A percentile compares a stretch with the other conserved stretches of the same genome.
These are phyloP conservation scores for Hirudo medicinalis DNA, from an alignment of 1,140 invertebrate genomes.

Conservation along the genomic window DNA sequence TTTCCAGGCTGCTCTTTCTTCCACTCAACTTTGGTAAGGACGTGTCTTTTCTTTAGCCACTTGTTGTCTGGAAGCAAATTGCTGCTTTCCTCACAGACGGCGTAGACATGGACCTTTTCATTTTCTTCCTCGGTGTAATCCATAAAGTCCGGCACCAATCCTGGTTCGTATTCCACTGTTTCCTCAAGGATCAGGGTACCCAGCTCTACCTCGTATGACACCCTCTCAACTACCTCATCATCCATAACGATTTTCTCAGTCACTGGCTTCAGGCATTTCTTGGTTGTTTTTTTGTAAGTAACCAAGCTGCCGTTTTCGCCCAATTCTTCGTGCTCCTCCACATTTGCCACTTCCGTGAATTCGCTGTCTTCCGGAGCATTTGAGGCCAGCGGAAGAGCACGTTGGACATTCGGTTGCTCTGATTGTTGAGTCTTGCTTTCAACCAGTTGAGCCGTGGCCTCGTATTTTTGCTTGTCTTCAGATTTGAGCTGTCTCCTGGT, in stretches of 20 bases:
- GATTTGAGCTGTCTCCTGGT: background rate
- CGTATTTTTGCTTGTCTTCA: background rate
- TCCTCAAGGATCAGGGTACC: background rate
- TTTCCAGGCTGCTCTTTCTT: too few relatives aligned
- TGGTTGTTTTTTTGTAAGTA: background rate
- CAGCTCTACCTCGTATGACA: background rate
- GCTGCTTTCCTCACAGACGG: constrained; percentile 15
- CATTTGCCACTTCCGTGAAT: background rate
- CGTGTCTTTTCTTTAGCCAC: constrained; percentile 15
- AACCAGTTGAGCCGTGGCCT: background rate
- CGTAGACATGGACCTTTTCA: constrained; percentile 16
- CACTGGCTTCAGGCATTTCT: background rate
- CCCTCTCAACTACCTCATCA: background rate
- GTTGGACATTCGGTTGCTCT: background rate
- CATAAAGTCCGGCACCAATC: background rate
- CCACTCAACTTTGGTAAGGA: too few relatives aligned
- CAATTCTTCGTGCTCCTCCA: constrained; percentile 18
- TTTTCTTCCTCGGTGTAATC: background rate
- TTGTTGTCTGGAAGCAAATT: constrained; percentile 18
- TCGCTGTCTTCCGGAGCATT: background rate
- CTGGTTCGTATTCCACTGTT: background rate
- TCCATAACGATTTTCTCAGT: background rate
- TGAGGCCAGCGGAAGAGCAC: background rate
- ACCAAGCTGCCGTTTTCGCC: constrained; percentile 13
- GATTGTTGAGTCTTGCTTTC: background rate